Percentiles rank a stretch among this genome's conserved stretches.
Evolutionary conservation across 1,140 invertebrate species (phyloP).

Genomic region (Pectinophora gossypiella): DNA sequence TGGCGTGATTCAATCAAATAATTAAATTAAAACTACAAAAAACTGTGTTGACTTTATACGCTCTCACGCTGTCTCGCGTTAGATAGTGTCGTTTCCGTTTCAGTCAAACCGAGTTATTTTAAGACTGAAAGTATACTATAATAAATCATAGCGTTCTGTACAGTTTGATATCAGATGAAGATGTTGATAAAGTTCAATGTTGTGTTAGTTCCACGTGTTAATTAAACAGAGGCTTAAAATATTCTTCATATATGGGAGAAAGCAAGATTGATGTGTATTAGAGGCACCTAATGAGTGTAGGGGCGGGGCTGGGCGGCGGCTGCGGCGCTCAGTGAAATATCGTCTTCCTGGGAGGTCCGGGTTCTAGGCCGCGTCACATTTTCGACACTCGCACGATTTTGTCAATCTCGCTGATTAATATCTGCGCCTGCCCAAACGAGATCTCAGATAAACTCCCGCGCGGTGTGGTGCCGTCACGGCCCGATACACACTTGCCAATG

Average conservation of each 20-base stretch:
- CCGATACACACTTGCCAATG: constrained; percentile 15
- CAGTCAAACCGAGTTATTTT: too few relatives aligned
- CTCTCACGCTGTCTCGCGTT: too few relatives aligned
- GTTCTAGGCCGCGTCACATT: constrained; percentile 48
- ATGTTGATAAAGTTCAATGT: too few relatives aligned
- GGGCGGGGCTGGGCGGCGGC: constrained; percentile 60
- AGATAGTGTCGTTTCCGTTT: too few relatives aligned
- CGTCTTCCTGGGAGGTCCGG: constrained; percentile 62
- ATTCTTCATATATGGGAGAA: constrained; percentile 24
- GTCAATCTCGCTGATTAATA: constrained; percentile 64
- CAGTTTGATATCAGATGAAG: too few relatives aligned
- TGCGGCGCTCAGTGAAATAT: constrained; percentile 58
- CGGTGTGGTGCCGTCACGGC: constrained; percentile 22
- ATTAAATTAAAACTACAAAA: too few relatives aligned
- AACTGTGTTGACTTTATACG: too few relatives aligned
- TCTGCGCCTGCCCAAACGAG: constrained; percentile 33
- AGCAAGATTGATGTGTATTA: constrained; percentile 62
- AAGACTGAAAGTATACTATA: too few relatives aligned
- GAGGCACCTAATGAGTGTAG: constrained; percentile 58
- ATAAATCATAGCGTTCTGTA: too few relatives aligned
- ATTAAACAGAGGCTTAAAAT: constrained; percentile 2
- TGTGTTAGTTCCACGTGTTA: background rate
- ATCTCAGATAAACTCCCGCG: constrained; percentile 45
- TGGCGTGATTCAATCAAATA: too few relatives aligned
- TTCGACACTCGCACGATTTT: constrained; percentile 71